These are phyloP conservation scores for Lepidurus arcticus DNA, from an alignment of 1,140 invertebrate species.

Conservation along the genomic window DNA sequence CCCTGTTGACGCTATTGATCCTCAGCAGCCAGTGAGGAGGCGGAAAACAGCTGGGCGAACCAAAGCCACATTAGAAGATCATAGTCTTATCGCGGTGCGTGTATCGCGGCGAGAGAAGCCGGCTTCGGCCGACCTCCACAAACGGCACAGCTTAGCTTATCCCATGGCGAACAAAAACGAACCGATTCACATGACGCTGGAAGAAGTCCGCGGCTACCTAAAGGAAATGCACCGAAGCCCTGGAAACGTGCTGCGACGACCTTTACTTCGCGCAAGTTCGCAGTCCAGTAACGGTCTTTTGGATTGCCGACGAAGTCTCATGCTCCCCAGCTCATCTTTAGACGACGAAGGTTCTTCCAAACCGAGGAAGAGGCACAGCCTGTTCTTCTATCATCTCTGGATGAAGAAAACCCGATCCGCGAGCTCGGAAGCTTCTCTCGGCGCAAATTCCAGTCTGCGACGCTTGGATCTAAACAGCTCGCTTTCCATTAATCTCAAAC, in stretches of 20 bases:
- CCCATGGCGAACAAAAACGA: slow-evolving; percentile 44
- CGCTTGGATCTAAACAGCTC: not conserved
- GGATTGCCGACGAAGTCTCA: not conserved
- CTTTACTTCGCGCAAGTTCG: not conserved
- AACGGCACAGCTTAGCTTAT: not conserved
- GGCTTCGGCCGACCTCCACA: not conserved
- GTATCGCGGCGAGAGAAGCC: not conserved
- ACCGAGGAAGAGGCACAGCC: not conserved
- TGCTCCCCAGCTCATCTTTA: not conserved
- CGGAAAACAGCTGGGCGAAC: not conserved
- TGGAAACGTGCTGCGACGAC: slow-evolving; percentile 6
- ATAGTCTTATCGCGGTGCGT: not conserved
- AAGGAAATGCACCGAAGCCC: slow-evolving; percentile 50
- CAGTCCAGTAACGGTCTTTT: not conserved
- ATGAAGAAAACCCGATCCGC: slow-evolving; percentile 8
- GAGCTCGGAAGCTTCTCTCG: not conserved
- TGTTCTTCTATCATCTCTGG: not conserved
- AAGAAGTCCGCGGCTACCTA: slow-evolving; percentile 74
- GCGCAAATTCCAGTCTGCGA: not conserved
- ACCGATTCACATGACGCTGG: slow-evolving; percentile 76
- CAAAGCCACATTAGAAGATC: not conserved
- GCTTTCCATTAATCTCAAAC: slow-evolving; percentile 25
- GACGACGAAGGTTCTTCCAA: slow-evolving; percentile 23
- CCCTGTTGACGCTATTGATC: slow-evolving; percentile 1
- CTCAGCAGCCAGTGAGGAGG: not conserved